These are phyloP conservation scores for Pseudochromis fuscus DNA, from an alignment of 2,797 vertebrate species.

Conservation along the genomic window DNA sequence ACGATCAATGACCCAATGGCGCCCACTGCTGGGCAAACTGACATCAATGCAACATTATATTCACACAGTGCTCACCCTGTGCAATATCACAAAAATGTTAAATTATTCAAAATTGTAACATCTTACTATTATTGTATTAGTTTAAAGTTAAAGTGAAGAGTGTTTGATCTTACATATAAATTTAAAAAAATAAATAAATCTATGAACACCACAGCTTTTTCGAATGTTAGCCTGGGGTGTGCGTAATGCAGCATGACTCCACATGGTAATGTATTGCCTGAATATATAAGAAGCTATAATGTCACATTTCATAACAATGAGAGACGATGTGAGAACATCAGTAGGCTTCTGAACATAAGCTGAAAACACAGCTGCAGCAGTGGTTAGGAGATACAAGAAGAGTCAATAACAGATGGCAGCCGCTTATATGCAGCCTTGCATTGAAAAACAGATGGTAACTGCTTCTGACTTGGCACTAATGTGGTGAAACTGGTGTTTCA, in stretches of 20 bases:
- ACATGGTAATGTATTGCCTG: no score
- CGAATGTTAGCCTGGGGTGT: no score
- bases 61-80: neutral
- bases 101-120: neutral
- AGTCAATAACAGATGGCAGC: neutral
- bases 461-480: neutral
- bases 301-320: neutral
- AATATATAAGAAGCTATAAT: no score
- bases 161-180: no score
- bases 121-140: no score
- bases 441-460: neutral
- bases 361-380: neutral
- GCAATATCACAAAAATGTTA: neutral
- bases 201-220: no score
- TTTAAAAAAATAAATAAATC: no score
- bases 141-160: no score
- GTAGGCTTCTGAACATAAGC: neutral
- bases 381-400: neutral
- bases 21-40: constrained; percentile 58
- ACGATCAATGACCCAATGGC: constrained; percentile 12
- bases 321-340: no score
- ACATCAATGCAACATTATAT: no score
- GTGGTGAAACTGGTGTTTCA: neutral
- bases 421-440: neutral
- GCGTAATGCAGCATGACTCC: no score